Percentiles rank a stretch among this genome's conserved stretches.
phyloP scores from a whole-genome alignment of 2,797 vertebrate genomes.

The Argentina silus region DNA sequence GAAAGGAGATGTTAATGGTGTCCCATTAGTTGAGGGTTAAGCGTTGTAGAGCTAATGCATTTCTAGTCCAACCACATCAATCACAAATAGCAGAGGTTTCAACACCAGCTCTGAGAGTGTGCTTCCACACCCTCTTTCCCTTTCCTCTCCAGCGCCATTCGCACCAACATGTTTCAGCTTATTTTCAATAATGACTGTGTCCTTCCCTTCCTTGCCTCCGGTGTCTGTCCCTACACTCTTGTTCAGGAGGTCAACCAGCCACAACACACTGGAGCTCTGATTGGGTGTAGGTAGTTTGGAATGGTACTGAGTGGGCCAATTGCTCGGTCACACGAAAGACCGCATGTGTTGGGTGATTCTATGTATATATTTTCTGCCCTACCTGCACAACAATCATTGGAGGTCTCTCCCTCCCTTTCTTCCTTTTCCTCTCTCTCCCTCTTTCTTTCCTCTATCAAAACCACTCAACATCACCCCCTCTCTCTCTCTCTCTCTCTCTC shows the following conservation, averaged over 20 bases:
- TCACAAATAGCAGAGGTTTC: conserved; percentile 29
- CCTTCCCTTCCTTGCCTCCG: conserved; percentile 10
- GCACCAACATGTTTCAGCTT: conserved; percentile 21
- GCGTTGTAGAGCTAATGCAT: conserved; percentile 12
- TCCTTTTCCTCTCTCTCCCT: too few relatives aligned
- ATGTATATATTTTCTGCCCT: too few relatives aligned
- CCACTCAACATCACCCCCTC: too few relatives aligned
- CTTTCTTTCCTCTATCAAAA: too few relatives aligned
- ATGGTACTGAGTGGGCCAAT: too few relatives aligned
- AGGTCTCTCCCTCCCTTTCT: too few relatives aligned
- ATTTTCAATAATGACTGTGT: conserved; percentile 16
- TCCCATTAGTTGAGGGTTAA: conserved; percentile 17
- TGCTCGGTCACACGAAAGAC: too few relatives aligned
- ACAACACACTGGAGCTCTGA: not conserved
- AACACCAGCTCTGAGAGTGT: conserved; percentile 16
- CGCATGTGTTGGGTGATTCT: too few relatives aligned
- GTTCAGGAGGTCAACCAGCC: not conserved
- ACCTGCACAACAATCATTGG: too few relatives aligned
- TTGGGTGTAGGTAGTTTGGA: not conserved
- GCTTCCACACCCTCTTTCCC: not conserved
- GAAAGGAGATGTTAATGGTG: conserved; percentile 10
- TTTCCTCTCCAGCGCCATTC: conserved; percentile 8
- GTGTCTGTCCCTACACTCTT: not conserved
- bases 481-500: too few relatives aligned
- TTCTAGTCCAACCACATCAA: conserved; percentile 24